A percentile compares a stretch with the other conserved stretches of the same genome.
These are phyloP conservation scores for Lasiurus borealis DNA, from an alignment of 2,113 vertebrate genomes.

Conservation along the genomic window DNA sequence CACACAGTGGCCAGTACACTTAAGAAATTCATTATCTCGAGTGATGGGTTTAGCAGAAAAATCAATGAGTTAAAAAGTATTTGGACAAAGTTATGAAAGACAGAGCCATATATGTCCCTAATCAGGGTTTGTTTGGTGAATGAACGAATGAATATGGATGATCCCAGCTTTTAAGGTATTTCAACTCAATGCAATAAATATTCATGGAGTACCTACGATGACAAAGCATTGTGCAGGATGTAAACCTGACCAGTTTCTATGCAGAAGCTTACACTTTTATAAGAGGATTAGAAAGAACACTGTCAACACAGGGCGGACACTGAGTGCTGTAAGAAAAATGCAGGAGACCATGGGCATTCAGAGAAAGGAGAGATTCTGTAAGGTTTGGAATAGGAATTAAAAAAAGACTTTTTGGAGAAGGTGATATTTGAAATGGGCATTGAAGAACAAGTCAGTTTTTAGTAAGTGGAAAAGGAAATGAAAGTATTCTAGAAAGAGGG, in stretches of 20 bases:
- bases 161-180: constrained; percentile 65
- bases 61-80: constrained; percentile 66
- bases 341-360: neutral
- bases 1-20: constrained; percentile 48
- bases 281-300: constrained; percentile 75
- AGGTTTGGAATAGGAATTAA: neutral
- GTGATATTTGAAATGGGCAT: neutral
- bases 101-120: constrained; percentile 53
- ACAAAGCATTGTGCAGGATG: constrained; percentile 69
- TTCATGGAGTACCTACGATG: constrained; percentile 70
- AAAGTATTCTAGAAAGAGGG: constrained; percentile 16
- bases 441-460: constrained; percentile 41
- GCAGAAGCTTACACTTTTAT: constrained; percentile 71
- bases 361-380: neutral
- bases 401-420: neutral
- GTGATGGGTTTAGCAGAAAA: constrained; percentile 49
- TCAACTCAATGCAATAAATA: constrained; percentile 71
- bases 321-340: constrained; percentile 50
- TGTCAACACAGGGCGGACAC: constrained; percentile 38
- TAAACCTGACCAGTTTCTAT: constrained; percentile 67
- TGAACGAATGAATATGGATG: constrained; percentile 75
- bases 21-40: constrained; percentile 67
- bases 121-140: constrained; percentile 67
- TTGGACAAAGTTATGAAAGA: constrained; percentile 72
- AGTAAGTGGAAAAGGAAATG: constrained; percentile 37